Evolutionary conservation across 2,888 invertebrate genomes (phyloP).

Genomic region (Leptinotarsa haldemani): DNA sequence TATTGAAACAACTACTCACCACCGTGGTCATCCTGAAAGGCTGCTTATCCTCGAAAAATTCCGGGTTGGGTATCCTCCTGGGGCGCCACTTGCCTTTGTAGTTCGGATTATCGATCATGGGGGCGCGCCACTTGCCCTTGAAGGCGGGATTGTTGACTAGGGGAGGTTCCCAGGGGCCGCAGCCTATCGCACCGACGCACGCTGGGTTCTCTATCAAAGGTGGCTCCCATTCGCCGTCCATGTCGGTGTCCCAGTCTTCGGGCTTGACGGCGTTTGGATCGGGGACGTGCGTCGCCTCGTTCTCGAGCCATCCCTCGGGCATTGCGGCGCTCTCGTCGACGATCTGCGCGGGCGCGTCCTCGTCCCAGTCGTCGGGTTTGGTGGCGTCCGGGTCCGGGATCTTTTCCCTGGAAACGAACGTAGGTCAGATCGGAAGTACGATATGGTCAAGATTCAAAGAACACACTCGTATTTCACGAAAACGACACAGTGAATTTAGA

Average conservation of each 20-base stretch:
- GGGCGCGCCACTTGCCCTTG: conserved; percentile 94
- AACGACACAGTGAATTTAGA: too few species aligned
- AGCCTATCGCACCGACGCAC: conserved; percentile 81
- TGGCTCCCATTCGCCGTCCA: conserved; percentile 92
- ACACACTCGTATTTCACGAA: too few species aligned
- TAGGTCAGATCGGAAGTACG: background rate
- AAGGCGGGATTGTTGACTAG: conserved; percentile 89
- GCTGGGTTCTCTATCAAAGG: conserved; percentile 91
- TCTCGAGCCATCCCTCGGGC: conserved; percentile 93
- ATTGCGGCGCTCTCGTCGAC: conserved; percentile 85
- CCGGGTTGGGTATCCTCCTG: conserved; percentile 87
- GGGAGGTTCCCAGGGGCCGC: conserved; percentile 91
- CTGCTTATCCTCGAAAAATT: conserved; percentile 89
- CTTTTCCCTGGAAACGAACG: conserved; percentile 64
- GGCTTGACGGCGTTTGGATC: conserved; percentile 91
- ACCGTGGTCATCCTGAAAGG: conserved; percentile 93
- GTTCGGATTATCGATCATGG: conserved; percentile 90
- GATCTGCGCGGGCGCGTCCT: conserved; percentile 90
- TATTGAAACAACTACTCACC: conserved; percentile 72
- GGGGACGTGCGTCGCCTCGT: conserved; percentile 86
- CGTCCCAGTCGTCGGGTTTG: conserved; percentile 98
- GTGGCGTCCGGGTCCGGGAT: conserved; percentile 68
- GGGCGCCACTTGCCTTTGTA: conserved; percentile 97
- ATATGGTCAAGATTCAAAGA: background rate
- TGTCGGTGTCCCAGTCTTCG: conserved; percentile 94